Evolutionary conservation across 2,797 vertebrate species (phyloP), one percentile per base, ranked within the genome.

Genomic region (Antrozous pallidus): DNA sequence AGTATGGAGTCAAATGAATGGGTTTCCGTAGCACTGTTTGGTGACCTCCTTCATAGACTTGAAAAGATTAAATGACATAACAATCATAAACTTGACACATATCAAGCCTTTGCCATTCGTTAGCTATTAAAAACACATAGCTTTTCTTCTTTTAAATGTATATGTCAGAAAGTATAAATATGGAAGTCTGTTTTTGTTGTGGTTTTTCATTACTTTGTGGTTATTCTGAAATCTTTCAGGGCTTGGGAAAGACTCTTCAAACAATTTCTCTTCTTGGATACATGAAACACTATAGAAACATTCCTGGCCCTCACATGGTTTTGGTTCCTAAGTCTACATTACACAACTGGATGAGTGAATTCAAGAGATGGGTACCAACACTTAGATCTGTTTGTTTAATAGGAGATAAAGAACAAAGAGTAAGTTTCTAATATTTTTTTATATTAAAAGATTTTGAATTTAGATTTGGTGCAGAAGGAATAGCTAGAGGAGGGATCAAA

Each of bases 291-390:
- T 99, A 99, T 98, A 99, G 99, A 97, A 99, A 98, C 97, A 99
- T 99, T 97, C 99, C 99, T 22, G 99, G 99, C 38, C 99, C 99
- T 94, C 99, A 99, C 97, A 99, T 99, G 99, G 99, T 99, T 73
- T 98, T 99, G 97, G 99, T 99, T 97, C 99, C 99, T 26, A 99
- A 99, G 97, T 99, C 99, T 96, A 99, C 99, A 16, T 98, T 99
- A 67, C 99, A 99, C 97, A 99, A 99, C 98, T 99, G 99, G 99
- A 99, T 99, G 99, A 99, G 98, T 83, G 99, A 99, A 97, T 99
- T 99, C 97, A 99, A 99, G 98, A 98, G 99, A 98, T 99, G 99
- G 99, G 99, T 99, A 5, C 99, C 99, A 18, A 99, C 99, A 0
- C 99, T 99, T 67, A 98, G 99, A 31, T 99, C 99, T 0, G 99